These are phyloP conservation scores for Engystomops pustulosus DNA, from an alignment of 2,113 vertebrate genomes.

Conservation along the genomic window DNA sequence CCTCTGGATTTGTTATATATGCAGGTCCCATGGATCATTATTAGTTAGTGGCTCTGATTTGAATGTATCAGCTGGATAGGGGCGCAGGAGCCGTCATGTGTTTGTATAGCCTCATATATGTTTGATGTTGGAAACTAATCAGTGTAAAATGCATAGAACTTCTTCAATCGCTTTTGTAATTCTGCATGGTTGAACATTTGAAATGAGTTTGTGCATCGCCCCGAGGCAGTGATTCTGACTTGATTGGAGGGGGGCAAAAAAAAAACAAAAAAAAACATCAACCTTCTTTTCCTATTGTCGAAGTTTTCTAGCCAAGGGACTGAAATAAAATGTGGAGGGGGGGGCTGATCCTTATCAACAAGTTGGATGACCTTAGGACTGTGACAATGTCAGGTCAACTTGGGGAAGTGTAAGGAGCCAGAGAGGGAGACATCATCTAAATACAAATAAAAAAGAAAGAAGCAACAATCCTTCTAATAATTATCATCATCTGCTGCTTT, in stretches of 20 bases:
- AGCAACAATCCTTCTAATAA: conserved; percentile 94
- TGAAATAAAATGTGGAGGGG: conserved; percentile 73
- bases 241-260: conserved; percentile 83
- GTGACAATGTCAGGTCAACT: conserved; percentile 74
- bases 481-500: conserved; percentile 98
- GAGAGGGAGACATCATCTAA: conserved; percentile 71
- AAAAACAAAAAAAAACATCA: conserved; percentile 67
- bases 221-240: conserved; percentile 90
- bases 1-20: not conserved
- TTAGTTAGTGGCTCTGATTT: not conserved
- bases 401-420: conserved; percentile 65
- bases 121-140: conserved; percentile 33
- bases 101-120: not conserved
- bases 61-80: not conserved
- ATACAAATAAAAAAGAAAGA: conserved; percentile 76
- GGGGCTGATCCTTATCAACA: conserved; percentile 87
- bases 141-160: conserved; percentile 74
- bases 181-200: conserved; percentile 97
- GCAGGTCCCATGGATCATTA: too few species aligned
- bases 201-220: conserved; percentile 94
- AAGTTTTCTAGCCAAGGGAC: conserved; percentile 82
- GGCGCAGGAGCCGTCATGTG: not conserved
- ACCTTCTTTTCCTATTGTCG: conserved; percentile 90
- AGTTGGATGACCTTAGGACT: conserved; percentile 81
- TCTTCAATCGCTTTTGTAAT: conserved; percentile 88